phyloP scores from a whole-genome alignment of 1,140 invertebrate genomes.

The Cydia splendana region DNA sequence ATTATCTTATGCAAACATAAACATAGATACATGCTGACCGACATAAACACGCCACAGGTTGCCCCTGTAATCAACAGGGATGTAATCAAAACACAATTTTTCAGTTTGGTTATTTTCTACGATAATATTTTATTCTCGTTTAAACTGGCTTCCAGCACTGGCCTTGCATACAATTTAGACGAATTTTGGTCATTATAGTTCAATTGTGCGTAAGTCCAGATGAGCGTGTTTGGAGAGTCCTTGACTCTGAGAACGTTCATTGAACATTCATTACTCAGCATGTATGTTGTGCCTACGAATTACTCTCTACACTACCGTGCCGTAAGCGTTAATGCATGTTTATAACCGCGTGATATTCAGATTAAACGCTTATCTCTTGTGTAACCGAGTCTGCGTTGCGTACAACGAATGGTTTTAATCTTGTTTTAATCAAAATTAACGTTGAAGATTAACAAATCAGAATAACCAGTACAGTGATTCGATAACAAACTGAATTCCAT shows the following conservation, averaged over 20 bases:
- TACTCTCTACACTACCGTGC: conserved; percentile 39
- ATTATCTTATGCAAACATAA: neutral
- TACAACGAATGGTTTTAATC: neutral
- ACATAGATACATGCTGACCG: neutral
- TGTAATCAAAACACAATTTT: conserved; percentile 5
- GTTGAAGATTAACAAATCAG: conserved; percentile 3
- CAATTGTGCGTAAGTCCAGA: conserved; percentile 2
- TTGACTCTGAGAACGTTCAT: conserved; percentile 54
- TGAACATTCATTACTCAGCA: conserved; percentile 45
- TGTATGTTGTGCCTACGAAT: conserved; percentile 14
- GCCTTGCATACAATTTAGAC: neutral
- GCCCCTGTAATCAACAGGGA: conserved; percentile 49
- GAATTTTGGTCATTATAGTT: neutral
- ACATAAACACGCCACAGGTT: conserved; percentile 56
- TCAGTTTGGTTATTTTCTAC: neutral
- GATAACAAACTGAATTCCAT: neutral
- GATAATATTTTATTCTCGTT: neutral
- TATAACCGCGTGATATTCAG: conserved; percentile 70
- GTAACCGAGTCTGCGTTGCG: conserved; percentile 36
- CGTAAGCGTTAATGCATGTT: conserved; percentile 70
- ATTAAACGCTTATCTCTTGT: conserved; percentile 72
- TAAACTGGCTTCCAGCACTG: neutral
- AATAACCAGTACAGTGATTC: conserved; percentile 28
- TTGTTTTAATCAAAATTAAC: neutral
- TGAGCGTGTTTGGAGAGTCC: conserved; percentile 44